phyloP scores from a whole-genome alignment of 1,140 invertebrate genomes.

The Eumeta japonica region DNA sequence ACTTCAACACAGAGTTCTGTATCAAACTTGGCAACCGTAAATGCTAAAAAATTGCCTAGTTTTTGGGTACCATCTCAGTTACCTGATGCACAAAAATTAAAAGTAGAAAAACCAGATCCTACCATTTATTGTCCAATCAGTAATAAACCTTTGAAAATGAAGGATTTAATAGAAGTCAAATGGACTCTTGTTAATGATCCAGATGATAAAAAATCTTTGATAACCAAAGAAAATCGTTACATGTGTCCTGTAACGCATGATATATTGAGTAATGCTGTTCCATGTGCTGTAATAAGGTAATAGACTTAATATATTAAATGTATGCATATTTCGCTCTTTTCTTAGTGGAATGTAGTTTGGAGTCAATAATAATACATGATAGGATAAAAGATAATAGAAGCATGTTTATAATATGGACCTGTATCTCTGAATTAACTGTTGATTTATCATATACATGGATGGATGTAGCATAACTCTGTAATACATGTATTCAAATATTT shows the following conservation, averaged over 20 bases:
- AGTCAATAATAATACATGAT: too few relatives aligned
- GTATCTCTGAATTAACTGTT: too few relatives aligned
- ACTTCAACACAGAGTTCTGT: conserved; percentile 27
- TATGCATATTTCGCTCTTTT: too few relatives aligned
- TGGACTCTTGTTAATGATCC: conserved; percentile 89
- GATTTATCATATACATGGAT: too few relatives aligned
- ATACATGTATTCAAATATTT: too few relatives aligned
- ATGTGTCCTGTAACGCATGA: conserved; percentile 98
- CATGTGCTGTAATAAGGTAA: conserved; percentile 83
- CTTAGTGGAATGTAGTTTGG: too few relatives aligned
- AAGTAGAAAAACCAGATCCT: conserved; percentile 83
- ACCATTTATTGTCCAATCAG: conserved; percentile 94
- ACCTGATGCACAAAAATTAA: conserved; percentile 74
- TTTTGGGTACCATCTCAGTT: conserved; percentile 97
- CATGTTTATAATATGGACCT: background rate
- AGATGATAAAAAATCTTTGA: conserved; percentile 77
- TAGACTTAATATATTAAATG: too few relatives aligned
- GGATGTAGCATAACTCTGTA: too few relatives aligned
- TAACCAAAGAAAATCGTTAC: conserved; percentile 85
- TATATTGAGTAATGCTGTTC: conserved; percentile 90
- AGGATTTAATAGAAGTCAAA: conserved; percentile 91
- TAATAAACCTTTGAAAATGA: conserved; percentile 81
- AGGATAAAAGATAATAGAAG: background rate
- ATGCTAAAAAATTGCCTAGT: conserved; percentile 71
- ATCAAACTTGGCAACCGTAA: conserved; percentile 51